These are phyloP conservation scores for Sarcoramphus papa DNA, from an alignment of 2,797 vertebrate species.

Conservation along the genomic window DNA sequence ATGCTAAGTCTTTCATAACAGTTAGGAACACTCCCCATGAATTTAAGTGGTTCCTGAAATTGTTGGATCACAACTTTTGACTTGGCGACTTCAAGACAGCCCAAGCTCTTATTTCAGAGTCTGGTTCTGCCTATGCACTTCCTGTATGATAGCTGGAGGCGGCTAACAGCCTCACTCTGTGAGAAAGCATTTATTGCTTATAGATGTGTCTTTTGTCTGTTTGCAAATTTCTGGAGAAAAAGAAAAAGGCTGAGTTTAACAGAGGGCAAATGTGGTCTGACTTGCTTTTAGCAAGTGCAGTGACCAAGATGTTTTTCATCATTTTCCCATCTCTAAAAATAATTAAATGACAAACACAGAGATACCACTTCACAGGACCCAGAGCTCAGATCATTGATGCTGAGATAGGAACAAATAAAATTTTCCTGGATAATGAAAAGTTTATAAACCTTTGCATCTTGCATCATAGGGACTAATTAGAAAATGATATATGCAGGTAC, in stretches of 20 bases:
- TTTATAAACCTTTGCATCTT: not conserved
- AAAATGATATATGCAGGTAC: not conserved
- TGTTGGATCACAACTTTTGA: not conserved
- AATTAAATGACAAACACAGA: not conserved
- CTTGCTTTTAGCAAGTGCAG: not conserved
- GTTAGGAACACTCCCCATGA: not conserved
- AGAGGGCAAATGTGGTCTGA: not conserved
- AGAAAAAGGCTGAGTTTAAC: not conserved
- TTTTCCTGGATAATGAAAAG: not conserved
- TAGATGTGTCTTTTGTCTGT: not conserved
- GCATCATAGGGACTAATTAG: slow-evolving; percentile 32
- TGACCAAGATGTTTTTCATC: not conserved
- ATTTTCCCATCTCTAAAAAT: not conserved
- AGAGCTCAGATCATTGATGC: not conserved
- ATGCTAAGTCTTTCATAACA: not conserved
- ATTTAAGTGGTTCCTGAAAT: not conserved
- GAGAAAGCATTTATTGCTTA: not conserved
- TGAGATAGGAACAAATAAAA: not conserved
- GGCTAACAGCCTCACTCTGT: not conserved
- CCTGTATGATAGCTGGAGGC: not conserved
- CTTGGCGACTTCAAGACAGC: not conserved
- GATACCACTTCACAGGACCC: not conserved
- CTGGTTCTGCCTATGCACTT: not conserved
- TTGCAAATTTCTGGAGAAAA: not conserved
- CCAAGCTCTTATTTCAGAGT: not conserved